phyloP scores from a whole-genome alignment of 23 tunicate genomes.

The Ascidia mentula region DNA sequence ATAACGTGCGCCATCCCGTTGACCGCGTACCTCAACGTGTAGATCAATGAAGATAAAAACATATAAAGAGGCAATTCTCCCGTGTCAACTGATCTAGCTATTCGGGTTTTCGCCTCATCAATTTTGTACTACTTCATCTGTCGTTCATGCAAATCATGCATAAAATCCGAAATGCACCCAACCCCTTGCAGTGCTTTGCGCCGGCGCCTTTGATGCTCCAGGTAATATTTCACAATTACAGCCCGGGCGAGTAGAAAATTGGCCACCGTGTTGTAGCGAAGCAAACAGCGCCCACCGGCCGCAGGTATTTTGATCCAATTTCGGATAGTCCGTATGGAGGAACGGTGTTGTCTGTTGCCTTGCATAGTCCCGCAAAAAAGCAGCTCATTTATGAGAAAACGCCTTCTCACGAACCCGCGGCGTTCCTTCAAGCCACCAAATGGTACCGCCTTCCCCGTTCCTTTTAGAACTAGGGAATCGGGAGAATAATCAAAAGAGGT shows the following conservation, averaged over 20 bases:
- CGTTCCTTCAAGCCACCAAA: neutral
- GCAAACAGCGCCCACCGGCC: neutral
- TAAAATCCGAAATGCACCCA: neutral
- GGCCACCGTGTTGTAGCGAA: neutral
- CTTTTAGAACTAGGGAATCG: no score
- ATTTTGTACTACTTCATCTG: no score
- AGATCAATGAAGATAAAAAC: no score
- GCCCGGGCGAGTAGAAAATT: neutral
- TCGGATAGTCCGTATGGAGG: neutral
- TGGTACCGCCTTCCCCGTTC: no score
- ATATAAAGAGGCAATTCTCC: no score
- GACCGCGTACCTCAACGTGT: no score
- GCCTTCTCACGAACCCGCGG: neutral
- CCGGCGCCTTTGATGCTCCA: neutral
- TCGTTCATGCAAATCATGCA: neutral
- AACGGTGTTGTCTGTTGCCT: neutral
- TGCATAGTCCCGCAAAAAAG: neutral
- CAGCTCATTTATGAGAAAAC: neutral
- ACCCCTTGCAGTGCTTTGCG: neutral
- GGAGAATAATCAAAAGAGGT: no score
- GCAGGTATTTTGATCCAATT: constrained; percentile 1
- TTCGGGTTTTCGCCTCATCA: no score
- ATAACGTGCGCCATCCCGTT: no score
- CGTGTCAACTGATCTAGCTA: no score
- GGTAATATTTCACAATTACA: neutral